Evolutionary conservation across 2,888 invertebrate genomes (phyloP), one percentile per base, ranked within the genome.

Genomic region (Helobdella robusta): DNA sequence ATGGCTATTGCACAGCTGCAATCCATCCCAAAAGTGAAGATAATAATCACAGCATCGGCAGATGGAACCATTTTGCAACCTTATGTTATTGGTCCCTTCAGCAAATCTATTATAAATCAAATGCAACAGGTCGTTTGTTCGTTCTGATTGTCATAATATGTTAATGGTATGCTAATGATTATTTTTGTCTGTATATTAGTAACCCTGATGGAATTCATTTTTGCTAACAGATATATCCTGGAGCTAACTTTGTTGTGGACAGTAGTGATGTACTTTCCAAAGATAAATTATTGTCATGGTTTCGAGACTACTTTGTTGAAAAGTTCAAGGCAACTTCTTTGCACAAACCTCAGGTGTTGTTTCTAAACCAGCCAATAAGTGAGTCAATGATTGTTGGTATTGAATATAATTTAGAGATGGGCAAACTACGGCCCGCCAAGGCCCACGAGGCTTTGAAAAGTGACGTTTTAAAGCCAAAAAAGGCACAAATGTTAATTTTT

Each of bases 61-160:
- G 69, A 70, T 28, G 72, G 72, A 30, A 28, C 52, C 11, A 44
- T 69, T 8, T 56, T 72, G 36, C 71, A 72, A 5, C 72, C 72
- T 3, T 72, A 69, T 54, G 70, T 72, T 50, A 32, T 62, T 2
- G 62, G 48, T 32, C 36, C 36, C 50, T 62, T 62, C 46, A n/a
- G 30, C 50, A 62, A 28, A 30, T 15, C 30, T 11, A 30, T 35
- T n/a, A 25, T 62, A 5, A 23, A 23, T 20, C 18, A 46, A 11
- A 62, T 62, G 48, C 48, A 62, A 2, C 62, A 62, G 50, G 62
- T 62, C 15, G 36, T 11, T 5, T 23, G 35, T 11, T 11, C 4
- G 4, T 23, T 34, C 3, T 25, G 50, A 18, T 40, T 40, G 40
- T 8, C 18, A 18, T 15, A 40, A 15, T 40, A 18, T 8, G 40